Percentiles rank a stretch among this genome's conserved stretches.
These are phyloP conservation scores for Typhlomys cinereus DNA, from an alignment of 2,113 vertebrate species.

Conservation along the genomic window DNA sequence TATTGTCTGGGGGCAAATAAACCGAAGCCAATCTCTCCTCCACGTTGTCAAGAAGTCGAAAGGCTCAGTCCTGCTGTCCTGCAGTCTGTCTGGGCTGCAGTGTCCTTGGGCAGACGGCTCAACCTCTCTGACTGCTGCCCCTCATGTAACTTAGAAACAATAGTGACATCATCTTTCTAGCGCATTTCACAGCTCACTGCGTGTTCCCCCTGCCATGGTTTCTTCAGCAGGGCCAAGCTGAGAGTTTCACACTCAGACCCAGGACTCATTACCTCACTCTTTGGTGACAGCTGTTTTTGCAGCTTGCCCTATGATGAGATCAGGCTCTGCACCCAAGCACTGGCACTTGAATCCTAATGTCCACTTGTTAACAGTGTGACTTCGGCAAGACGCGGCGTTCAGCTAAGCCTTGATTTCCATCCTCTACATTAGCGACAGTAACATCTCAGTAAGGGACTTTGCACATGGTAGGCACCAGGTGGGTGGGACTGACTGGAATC, in stretches of 20 bases:
- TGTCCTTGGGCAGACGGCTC: neutral
- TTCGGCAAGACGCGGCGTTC: neutral
- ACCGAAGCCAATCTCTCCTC: neutral
- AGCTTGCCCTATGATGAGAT: rapidly evolving
- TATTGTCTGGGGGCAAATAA: neutral
- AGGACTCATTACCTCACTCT: neutral
- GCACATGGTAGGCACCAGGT: neutral
- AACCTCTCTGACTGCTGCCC: neutral
- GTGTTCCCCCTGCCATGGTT: neutral
- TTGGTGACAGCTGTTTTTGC: neutral
- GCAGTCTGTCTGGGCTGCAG: no score
- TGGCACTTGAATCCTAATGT: neutral
- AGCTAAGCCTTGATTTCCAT: neutral
- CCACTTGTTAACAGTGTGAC: neutral
- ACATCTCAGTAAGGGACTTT: neutral
- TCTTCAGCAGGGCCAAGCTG: neutral
- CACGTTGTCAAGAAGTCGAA: neutral
- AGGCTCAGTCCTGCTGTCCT: neutral
- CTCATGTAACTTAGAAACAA: neutral
- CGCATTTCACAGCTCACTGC: neutral
- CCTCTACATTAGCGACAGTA: neutral
- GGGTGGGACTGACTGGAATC: neutral
- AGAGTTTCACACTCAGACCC: no score
- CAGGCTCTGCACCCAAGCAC: neutral
- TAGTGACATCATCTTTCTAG: neutral